Evolutionary conservation across 1,140 invertebrate species (phyloP), one percentile per base, ranked within the genome.

Genomic region (Neotoxoptera formosana): DNA sequence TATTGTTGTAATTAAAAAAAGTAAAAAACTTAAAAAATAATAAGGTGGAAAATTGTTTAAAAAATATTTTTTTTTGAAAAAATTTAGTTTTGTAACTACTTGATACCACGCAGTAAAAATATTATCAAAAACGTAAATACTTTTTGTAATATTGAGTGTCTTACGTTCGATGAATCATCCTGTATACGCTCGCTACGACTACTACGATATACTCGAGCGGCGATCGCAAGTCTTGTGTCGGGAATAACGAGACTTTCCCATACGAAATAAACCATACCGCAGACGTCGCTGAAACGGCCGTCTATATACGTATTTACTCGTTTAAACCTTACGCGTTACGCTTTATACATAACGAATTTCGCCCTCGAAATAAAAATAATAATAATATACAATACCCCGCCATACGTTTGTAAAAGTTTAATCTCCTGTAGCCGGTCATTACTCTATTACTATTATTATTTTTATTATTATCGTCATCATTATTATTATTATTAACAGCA

Each of bases 401-500:
- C 25, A 36, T 11, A 47, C 84, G 45, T 11, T 87, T 47, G n/a
- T 87, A 87, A 87, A 87, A 87, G 84, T 48, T 87, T 87, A 87
- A 87, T 87, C 84, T 87, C 45, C 11, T n/a, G n/a, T 30, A 30
- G 41, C 14, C 84, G 41, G 84, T 87, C 84, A 87, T 87, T 87
- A 87, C 25, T 53, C 53, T 89, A n/a, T n/a, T 76, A 76, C 60
- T 67, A 67, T 34, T 84, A 84, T 34, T 41, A 83, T 87, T 48
- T 48, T 87, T 48, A n/a, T 87, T 51, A 48, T 51, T n/a, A 88
- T 51, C 2, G 47, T 84, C 25, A 88, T 53, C 34, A 53, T 34
- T 88, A 51, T 48, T 87, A 47, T 87, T 88, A 48, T 88, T 88
- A 88, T 88, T 51, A 51, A 51, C 87, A 53, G n/a, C 47, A 89